These are phyloP conservation scores for Oceanodroma tethys DNA, from an alignment of 2,113 vertebrate species.

Conservation along the genomic window DNA sequence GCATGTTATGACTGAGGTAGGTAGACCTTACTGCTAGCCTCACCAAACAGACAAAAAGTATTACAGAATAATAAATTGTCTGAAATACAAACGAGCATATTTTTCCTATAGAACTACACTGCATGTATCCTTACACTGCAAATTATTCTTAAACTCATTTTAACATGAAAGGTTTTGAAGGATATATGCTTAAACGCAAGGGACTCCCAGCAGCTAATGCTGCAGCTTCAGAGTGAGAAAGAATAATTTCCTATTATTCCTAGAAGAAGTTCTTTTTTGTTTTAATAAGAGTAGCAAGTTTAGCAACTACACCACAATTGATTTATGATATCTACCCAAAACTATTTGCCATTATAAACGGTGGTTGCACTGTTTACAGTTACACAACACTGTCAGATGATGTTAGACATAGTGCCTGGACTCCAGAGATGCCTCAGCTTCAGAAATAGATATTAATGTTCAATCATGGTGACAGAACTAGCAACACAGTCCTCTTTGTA, in stretches of 20 bases:
- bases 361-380: neutral
- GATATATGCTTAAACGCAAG: neutral
- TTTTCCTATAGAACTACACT: neutral
- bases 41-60: neutral
- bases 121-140: neutral
- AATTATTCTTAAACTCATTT: neutral
- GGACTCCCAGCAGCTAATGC: neutral
- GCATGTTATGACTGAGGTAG: neutral
- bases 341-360: neutral
- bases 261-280: neutral
- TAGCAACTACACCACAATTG: neutral
- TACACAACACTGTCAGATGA: neutral
- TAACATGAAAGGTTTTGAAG: neutral
- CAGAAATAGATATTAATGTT: neutral
- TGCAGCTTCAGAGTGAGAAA: neutral
- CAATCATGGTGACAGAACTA: neutral
- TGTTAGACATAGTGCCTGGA: fast-evolving
- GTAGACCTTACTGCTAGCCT: neutral
- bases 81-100: neutral
- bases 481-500: neutral
- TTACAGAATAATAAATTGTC: neutral
- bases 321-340: neutral
- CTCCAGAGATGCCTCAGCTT: neutral
- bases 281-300: neutral
- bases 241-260: neutral